Evolutionary conservation across 2,113 vertebrate species (phyloP), one percentile per base, ranked within the genome.

Genomic region (Python bivittatus): DNA sequence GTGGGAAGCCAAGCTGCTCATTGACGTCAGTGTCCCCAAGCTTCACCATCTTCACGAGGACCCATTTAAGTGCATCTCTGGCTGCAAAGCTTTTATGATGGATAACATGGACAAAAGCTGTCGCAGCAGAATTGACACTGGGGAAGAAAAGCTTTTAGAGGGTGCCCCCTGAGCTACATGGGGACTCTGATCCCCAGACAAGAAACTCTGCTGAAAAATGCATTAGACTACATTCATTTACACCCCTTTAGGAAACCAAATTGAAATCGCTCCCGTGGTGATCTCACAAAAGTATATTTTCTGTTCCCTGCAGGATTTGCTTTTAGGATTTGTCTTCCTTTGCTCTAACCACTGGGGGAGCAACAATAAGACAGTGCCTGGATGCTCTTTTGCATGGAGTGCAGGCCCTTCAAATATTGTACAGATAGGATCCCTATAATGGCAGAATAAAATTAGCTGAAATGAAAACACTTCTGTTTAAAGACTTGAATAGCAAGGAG

Each of bases 361-460:
- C 42, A 88, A 25, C 29, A 23, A 88, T 89, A 54, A 88, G 52
- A 56, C 0, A 92, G 90, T 89, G 72, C 58, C 61, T 91, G 61
- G 60, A 29, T 83, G 56, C 6, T 23, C 89, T 94, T 88, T 27
- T 72, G 86, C 29, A 3, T 86, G 42, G 84, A 84, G 86, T 91
- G 90, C 90, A 86, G 68, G 79, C n/a, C 38, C 60, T 58, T 91
- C 95, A 3, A 95, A 91, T 89, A 94, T 95, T 95, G 91, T 38
- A 58, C 9, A 56, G 90, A 79, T 89, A 84, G 64, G 89, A n/a
- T 93, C 56, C 90, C 91, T 91, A 38, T 91, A 92, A 87, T 61
- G 7, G 48, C 15, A 25, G 42, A 84, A 48, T 88, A 93, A 94
- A 93, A 90, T 54, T 92, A 84, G 96, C 88, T 93, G 92, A 96